Percentiles rank a stretch among this genome's conserved stretches.
These are phyloP conservation scores for Phasianus colchicus DNA, from an alignment of 2,113 vertebrate genomes.

Conservation along the genomic window DNA sequence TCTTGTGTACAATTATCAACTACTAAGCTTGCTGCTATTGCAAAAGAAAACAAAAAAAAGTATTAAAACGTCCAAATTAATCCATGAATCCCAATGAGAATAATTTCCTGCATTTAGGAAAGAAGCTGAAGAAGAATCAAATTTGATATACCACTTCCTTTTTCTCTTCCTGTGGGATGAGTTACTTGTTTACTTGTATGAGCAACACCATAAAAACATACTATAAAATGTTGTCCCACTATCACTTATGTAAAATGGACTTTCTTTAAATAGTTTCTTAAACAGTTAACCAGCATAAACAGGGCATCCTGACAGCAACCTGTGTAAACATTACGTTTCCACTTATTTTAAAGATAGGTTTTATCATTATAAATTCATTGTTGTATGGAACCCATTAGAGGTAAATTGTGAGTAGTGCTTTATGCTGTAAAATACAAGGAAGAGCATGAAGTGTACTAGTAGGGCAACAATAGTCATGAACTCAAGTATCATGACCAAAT, in stretches of 20 bases:
- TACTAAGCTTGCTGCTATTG: not conserved
- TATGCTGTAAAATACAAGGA: not conserved
- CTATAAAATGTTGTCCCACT: constrained; percentile 49
- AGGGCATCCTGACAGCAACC: not conserved
- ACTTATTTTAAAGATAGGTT: not conserved
- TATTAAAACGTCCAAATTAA: not conserved
- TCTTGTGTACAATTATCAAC: constrained; percentile 2
- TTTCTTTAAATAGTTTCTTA: constrained; percentile 11
- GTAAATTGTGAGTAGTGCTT: not conserved
- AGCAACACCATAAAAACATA: constrained; percentile 54
- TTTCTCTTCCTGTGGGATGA: constrained; percentile 58
- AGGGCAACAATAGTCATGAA: not conserved
- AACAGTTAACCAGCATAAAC: not conserved
- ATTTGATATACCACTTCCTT: constrained; percentile 73
- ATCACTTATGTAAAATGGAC: not conserved
- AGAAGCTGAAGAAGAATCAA: constrained; percentile 36
- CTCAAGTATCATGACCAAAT: not conserved
- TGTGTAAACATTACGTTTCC: not conserved
- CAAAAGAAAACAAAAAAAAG: not conserved
- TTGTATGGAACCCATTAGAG: not conserved
- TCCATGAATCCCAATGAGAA: constrained; percentile 7
- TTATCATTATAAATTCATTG: not conserved
- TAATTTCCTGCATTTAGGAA: constrained; percentile 32
- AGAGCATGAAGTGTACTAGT: not conserved
- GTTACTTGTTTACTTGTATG: constrained; percentile 66